A percentile compares a stretch with the other conserved stretches of the same genome.
phyloP scores from a whole-genome alignment of 2,797 vertebrate species.

The Peromyscus eremicus region DNA sequence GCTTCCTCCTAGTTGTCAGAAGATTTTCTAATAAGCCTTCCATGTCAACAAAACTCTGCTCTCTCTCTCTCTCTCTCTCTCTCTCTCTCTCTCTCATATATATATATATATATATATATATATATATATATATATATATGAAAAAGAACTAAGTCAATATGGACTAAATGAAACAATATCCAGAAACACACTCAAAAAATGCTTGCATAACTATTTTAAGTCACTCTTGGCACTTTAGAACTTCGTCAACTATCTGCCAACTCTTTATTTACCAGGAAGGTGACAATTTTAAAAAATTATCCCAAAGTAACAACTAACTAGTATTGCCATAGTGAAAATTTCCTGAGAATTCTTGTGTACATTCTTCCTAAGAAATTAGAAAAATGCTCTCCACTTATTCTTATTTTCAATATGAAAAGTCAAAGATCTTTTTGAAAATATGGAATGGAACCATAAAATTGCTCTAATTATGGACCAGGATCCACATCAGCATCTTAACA shows the following conservation, averaged over 20 bases:
- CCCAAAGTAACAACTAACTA: background rate
- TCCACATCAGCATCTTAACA: background rate
- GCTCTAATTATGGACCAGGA: background rate
- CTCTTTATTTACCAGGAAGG: background rate
- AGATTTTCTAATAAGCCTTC: conserved; percentile 35
- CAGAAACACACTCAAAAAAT: background rate
- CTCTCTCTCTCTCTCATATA: too few relatives aligned
- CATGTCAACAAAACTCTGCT: background rate
- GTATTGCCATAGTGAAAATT: background rate
- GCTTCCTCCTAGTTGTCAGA: background rate
- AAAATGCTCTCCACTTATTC: background rate
- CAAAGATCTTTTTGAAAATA: background rate
- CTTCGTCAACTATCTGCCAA: background rate
- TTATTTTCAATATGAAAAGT: conserved; percentile 14
- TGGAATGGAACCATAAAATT: background rate
- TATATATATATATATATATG: background rate
- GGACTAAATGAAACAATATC: background rate
- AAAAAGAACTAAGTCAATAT: conserved; percentile 30
- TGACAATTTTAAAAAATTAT: background rate
- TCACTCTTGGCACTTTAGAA: background rate
- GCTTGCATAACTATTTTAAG: conserved; percentile 2
- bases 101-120: too few relatives aligned
- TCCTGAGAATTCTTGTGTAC: background rate
- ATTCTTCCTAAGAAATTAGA: background rate
- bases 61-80: too few relatives aligned